Conservation (phyloP, 1,140 invertebrate species). For the Zaprionus tsacasi region DNA sequence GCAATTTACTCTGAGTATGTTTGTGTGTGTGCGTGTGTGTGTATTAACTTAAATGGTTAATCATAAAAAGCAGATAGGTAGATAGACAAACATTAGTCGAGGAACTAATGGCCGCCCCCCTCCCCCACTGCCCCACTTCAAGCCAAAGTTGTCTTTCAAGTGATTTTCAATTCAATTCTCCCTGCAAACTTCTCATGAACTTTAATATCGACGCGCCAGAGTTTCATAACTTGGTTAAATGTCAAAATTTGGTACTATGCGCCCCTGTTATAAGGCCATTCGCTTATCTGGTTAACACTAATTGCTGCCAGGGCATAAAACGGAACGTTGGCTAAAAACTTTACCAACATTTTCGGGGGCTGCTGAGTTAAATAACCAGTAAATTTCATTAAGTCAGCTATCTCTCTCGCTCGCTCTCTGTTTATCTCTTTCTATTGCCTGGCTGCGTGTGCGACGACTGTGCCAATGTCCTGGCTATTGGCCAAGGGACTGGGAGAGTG, state of each 20-base stretch:
- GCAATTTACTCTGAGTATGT: constrained; percentile 73
- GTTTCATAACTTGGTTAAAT: constrained; percentile 9
- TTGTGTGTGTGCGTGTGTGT: constrained; percentile 1
- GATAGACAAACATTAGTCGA: constrained; percentile 24
- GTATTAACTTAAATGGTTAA: constrained; percentile 72
- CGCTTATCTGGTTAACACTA: constrained; percentile 56
- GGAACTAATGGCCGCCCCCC: constrained; percentile 4
- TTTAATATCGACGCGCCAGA: not conserved
- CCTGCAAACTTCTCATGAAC: not conserved
- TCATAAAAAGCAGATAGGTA: constrained; percentile 45
- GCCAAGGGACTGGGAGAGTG: constrained; percentile 18
- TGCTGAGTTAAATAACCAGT: constrained; percentile 29
- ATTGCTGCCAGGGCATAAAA: constrained; percentile 57
- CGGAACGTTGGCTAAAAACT: constrained; percentile 18
- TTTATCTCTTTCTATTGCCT: not conserved
- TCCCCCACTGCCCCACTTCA: not conserved
- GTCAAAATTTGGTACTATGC: not conserved
- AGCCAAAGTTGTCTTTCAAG: constrained; percentile 8
- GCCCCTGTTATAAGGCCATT: constrained; percentile 20
- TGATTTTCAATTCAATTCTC: constrained; percentile 18
- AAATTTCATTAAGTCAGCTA: constrained; percentile 35
- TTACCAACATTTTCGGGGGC: constrained; percentile 12
- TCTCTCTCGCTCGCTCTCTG: not conserved
- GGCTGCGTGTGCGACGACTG: constrained; percentile 36
- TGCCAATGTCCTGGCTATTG: constrained; percentile 45